Conservation (phyloP, 2,888 invertebrate species). For the Eupithecia abbreviata region DNA sequence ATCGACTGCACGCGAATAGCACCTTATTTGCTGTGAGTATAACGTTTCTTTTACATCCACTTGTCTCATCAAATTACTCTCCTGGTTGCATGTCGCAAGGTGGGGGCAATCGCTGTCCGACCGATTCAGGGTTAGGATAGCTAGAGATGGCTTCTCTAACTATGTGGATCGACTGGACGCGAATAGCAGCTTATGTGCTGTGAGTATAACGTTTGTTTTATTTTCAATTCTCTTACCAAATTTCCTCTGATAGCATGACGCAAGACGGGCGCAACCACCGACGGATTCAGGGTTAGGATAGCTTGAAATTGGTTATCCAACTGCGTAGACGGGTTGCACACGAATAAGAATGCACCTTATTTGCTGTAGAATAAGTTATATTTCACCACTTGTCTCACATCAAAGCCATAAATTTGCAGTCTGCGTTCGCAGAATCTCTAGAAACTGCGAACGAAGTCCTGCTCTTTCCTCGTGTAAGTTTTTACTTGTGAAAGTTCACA, state of each 20-base stretch:
- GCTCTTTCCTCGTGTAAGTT: neutral
- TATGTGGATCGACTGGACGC: slow-evolving; percentile 6
- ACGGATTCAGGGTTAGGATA: neutral
- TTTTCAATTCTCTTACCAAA: neutral
- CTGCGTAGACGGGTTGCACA: neutral
- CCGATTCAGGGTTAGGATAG: neutral
- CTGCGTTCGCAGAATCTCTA: neutral
- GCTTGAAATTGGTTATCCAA: neutral
- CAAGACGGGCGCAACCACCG: neutral
- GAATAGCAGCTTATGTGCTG: slow-evolving; percentile 74
- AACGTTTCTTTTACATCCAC: neutral
- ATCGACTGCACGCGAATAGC: slow-evolving; percentile 93
- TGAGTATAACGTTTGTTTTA: slow-evolving; percentile 57
- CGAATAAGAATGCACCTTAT: slow-evolving; percentile 10
- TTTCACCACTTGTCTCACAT: neutral
- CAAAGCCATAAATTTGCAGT: neutral
- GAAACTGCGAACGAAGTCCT: neutral
- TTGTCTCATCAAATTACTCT: neutral
- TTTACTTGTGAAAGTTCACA: neutral
- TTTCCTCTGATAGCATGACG: neutral
- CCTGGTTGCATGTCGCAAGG: neutral
- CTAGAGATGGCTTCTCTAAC: neutral
- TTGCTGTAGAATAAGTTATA: slow-evolving; percentile 81
- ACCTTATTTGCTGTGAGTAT: slow-evolving; percentile 91
- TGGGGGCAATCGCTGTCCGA: neutral